Conservation (phyloP, 2,888 invertebrate species). For the Tenodera sinensis region DNA sequence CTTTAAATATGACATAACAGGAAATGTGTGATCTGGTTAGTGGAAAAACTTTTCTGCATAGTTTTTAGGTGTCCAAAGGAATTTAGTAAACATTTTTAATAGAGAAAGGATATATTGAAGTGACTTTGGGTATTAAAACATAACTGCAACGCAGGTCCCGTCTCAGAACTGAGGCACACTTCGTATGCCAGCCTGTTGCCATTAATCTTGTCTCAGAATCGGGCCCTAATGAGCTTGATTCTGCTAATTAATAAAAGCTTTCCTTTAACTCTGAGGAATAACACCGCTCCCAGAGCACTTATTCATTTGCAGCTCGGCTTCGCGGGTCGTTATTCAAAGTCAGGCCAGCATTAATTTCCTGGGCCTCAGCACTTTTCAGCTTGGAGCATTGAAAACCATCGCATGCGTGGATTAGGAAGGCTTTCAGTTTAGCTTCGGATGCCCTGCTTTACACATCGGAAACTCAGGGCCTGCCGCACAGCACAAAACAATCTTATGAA, state of each 20-base stretch:
- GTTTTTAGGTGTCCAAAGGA: too few species aligned
- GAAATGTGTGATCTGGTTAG: too few species aligned
- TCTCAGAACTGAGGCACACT: neutral
- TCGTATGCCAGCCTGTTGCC: neutral
- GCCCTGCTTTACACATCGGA: neutral
- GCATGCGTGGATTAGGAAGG: neutral
- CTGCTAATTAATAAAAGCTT: constrained; percentile 22
- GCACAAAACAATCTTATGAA: too few species aligned
- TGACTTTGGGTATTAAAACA: neutral
- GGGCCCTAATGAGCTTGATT: constrained; percentile 22
- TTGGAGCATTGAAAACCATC: neutral
- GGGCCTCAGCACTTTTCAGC: neutral
- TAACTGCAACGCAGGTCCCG: neutral
- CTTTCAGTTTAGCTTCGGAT: too few species aligned
- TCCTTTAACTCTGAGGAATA: constrained; percentile 4
- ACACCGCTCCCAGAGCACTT: neutral
- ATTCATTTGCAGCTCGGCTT: neutral
- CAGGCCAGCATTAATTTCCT: neutral
- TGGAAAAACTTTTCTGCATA: too few species aligned
- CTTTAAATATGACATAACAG: too few species aligned
- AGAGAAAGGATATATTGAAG: too few species aligned
- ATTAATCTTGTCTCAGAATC: constrained; percentile 20
- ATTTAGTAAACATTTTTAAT: too few species aligned
- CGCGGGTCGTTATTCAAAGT: neutral
- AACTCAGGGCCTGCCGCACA: neutral